These are phyloP conservation scores for Corticium candelabrum DNA, from an alignment of 37 sponge, comb jelly and placozoan genomes.

Conservation along the genomic window DNA sequence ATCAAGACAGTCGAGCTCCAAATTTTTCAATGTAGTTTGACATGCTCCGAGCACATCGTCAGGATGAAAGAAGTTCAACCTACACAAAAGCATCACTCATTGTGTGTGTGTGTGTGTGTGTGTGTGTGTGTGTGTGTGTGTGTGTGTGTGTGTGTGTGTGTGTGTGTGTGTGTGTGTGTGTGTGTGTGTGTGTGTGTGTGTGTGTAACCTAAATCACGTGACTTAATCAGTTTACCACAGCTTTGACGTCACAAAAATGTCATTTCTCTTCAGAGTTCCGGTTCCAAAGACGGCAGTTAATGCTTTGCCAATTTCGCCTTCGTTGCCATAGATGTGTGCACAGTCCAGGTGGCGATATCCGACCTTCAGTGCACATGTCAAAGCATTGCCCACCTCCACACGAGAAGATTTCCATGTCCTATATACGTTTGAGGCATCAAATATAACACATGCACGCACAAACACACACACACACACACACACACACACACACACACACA, in stretches of 20 bases:
- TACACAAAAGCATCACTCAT: too few species aligned
- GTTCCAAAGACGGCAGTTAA: background rate
- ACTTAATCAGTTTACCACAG: too few species aligned
- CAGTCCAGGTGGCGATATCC: slow-evolving; percentile 83
- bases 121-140: slow-evolving; percentile 5
- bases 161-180: slow-evolving; percentile 1
- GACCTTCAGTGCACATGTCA: slow-evolving; percentile 48
- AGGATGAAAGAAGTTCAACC: slow-evolving; percentile 34
- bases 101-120: too few species aligned
- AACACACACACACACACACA: too few species aligned
- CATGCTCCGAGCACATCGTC: slow-evolving; percentile 54
- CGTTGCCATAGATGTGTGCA: slow-evolving; percentile 76
- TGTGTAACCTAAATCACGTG: too few species aligned
- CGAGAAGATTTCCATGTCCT: slow-evolving; percentile 70
- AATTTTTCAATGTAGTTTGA: slow-evolving; percentile 55
- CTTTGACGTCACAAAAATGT: slow-evolving; percentile 76
- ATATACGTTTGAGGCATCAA: too few species aligned
- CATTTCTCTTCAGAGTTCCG: slow-evolving; percentile 74
- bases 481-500: slow-evolving; percentile 5
- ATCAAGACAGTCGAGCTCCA: slow-evolving; percentile 81
- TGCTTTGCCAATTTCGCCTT: slow-evolving; percentile 29
- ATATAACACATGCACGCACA: slow-evolving; percentile 1
- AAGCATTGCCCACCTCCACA: slow-evolving; percentile 51
- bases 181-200: slow-evolving; percentile 5
- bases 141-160: slow-evolving; percentile 2